phyloP scores from a whole-genome alignment of 2,888 invertebrate genomes.

The Noctuana brunneofusca region DNA sequence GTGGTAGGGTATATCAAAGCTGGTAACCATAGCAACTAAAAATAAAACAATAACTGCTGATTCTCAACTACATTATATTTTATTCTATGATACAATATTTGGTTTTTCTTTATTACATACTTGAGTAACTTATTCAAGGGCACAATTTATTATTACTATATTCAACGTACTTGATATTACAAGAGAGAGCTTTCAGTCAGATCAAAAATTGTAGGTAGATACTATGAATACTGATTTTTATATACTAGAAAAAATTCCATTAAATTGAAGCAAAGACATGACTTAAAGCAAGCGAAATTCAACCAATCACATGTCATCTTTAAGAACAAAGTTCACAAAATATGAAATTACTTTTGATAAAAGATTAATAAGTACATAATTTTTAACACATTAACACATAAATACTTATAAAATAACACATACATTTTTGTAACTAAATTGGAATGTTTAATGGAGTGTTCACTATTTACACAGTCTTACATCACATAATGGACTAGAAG shows the following conservation, averaged over 20 bases:
- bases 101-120: constrained; percentile 36
- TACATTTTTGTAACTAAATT: too few species aligned
- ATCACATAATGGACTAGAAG: constrained; percentile 39
- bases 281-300: not conserved
- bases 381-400: too few species aligned
- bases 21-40: not conserved
- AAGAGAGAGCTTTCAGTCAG: constrained; percentile 19
- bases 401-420: too few species aligned
- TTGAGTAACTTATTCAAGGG: constrained; percentile 7
- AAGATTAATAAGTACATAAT: too few species aligned
- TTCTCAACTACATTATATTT: constrained; percentile 28
- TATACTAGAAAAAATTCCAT: constrained; percentile 1
- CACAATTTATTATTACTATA: not conserved
- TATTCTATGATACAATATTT: constrained; percentile 32
- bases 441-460: too few species aligned
- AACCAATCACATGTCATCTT: constrained; percentile 14
- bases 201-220: constrained; percentile 12
- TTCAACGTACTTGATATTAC: constrained; percentile 1
- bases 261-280: not conserved
- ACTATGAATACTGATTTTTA: constrained; percentile 23
- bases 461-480: too few species aligned
- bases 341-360: constrained; percentile 1
- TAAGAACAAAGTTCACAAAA: not conserved
- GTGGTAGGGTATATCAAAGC: not conserved
- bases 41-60: constrained; percentile 9